Percentiles rank a stretch among this genome's conserved stretches.
Evolutionary conservation across 2,888 invertebrate genomes (phyloP).

Genomic region (Ornithoptera alexandrae): DNA sequence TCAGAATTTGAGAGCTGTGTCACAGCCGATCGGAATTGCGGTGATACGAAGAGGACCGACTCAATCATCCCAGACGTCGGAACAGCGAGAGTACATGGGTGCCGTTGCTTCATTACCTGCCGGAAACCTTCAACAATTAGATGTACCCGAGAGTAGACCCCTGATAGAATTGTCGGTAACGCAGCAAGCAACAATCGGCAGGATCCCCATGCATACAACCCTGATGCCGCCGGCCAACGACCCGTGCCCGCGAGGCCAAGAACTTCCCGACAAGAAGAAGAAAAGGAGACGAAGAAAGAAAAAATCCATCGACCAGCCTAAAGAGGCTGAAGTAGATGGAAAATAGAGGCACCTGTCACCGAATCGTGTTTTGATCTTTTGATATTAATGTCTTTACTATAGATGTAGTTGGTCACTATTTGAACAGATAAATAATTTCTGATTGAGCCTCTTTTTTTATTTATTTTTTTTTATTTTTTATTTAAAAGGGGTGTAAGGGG

Average conservation of each 20-base stretch:
- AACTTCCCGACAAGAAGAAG: slow-evolving; percentile 10
- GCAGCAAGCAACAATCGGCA: background rate
- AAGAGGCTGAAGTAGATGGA: background rate
- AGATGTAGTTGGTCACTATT: too few species aligned
- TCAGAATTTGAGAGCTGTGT: background rate
- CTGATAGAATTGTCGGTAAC: background rate
- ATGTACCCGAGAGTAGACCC: background rate
- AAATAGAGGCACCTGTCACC: background rate
- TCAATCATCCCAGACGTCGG: too few species aligned
- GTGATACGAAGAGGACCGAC: background rate
- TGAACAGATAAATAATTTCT: too few species aligned
- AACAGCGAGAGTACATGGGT: too few species aligned
- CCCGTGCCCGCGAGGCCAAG: slow-evolving; percentile 8
- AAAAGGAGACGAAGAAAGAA: slow-evolving; percentile 13
- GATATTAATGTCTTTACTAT: too few species aligned
- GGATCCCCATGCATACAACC: slow-evolving; percentile 6
- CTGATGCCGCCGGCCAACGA: slow-evolving; percentile 10
- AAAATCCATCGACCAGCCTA: background rate
- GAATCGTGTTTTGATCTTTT: too few species aligned
- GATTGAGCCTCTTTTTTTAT: too few species aligned
- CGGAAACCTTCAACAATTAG: background rate
- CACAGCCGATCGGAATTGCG: background rate
- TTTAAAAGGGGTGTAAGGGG: too few species aligned
- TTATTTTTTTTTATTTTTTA: too few species aligned
- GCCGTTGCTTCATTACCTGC: background rate